A percentile compares a stretch with the other conserved stretches of the same genome.
These are phyloP conservation scores for Columba janthina DNA, from an alignment of 2,113 vertebrate genomes.

Conservation along the genomic window DNA sequence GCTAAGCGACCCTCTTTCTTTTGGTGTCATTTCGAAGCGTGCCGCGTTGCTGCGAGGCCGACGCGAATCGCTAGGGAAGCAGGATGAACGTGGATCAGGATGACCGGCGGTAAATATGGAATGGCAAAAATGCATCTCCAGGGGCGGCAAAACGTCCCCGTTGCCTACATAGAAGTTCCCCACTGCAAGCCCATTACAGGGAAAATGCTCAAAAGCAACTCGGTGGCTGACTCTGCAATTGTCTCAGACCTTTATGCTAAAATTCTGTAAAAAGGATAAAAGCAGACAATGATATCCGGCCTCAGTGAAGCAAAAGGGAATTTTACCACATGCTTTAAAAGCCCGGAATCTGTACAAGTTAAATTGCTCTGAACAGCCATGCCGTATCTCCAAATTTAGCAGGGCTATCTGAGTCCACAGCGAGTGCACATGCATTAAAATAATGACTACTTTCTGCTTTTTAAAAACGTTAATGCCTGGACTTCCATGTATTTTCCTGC, in stretches of 20 bases:
- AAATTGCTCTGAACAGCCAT: constrained; percentile 23
- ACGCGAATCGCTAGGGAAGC: neutral
- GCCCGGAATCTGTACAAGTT: constrained; percentile 9
- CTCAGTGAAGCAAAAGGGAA: constrained; percentile 35
- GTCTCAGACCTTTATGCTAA: neutral
- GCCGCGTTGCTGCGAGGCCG: neutral
- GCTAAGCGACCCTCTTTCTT: neutral
- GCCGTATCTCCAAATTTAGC: neutral
- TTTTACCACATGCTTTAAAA: constrained; percentile 42
- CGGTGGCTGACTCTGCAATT: neutral
- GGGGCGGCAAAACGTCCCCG: neutral
- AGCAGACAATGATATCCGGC: neutral
- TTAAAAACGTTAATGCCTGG: neutral
- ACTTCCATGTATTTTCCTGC: neutral
- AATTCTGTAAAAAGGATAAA: constrained; percentile 22
- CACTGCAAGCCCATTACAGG: neutral
- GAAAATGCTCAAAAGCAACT: neutral
- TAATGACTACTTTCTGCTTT: neutral
- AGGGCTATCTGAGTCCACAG: constrained; percentile 24
- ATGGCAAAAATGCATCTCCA: neutral
- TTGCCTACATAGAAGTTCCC: neutral
- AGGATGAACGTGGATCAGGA: neutral
- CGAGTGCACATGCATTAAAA: neutral
- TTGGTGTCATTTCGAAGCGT: neutral
- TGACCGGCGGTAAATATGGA: neutral